phyloP scores from a whole-genome alignment of 2,113 vertebrate species.

The Elachura formosa region DNA sequence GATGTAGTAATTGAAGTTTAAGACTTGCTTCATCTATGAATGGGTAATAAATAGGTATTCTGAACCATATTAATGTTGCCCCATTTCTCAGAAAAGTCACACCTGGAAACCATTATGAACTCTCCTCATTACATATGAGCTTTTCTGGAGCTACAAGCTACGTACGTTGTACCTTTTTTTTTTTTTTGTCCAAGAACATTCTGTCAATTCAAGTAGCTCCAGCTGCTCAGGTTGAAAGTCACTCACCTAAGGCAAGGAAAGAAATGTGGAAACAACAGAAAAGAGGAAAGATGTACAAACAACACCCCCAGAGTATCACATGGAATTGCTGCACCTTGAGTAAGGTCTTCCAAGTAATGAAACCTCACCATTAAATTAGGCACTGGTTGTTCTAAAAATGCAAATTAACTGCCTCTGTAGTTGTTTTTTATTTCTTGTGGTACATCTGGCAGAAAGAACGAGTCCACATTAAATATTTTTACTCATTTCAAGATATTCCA shows the following conservation, averaged over 20 bases:
- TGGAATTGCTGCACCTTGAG: neutral
- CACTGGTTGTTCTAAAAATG: neutral
- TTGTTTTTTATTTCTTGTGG: neutral
- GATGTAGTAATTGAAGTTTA: neutral
- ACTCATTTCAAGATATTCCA: too few species aligned
- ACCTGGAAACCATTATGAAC: neutral
- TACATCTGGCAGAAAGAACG: neutral
- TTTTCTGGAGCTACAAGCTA: neutral
- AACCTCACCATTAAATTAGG: neutral
- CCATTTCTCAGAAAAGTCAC: neutral
- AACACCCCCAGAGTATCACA: neutral
- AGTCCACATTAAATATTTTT: neutral
- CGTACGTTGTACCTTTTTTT: accelerated
- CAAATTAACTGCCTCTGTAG: neutral
- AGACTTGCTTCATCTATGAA: neutral
- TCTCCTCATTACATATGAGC: neutral
- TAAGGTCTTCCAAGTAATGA: neutral
- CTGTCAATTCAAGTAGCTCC: neutral
- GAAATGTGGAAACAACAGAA: accelerated
- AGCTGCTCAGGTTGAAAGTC: neutral
- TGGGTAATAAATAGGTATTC: neutral
- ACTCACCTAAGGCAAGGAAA: neutral
- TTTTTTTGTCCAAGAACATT: neutral
- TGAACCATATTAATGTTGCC: neutral
- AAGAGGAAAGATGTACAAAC: neutral